Evolutionary conservation across 2,888 invertebrate genomes (phyloP).

Genomic region (Brenthis hecate): DNA sequence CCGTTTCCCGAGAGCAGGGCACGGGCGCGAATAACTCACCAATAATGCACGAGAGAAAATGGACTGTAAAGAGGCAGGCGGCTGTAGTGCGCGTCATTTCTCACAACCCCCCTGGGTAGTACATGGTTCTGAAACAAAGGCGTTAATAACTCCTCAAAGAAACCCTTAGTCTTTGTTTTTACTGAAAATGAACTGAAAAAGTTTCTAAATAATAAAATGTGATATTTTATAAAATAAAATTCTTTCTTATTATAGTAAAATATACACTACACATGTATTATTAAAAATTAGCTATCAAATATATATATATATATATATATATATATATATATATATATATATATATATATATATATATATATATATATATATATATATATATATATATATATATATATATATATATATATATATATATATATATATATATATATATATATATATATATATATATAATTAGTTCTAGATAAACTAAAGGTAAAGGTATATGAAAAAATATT

Average conservation of each 20-base stretch:
- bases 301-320: too few relatives aligned
- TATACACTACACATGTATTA: background rate
- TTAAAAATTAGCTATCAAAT: too few relatives aligned
- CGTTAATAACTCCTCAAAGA: constrained; percentile 61
- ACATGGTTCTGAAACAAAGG: constrained; percentile 74
- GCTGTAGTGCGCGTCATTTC: constrained; percentile 66
- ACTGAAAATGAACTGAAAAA: constrained; percentile 31
- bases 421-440: too few relatives aligned
- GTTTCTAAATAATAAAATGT: background rate
- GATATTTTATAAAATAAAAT: background rate
- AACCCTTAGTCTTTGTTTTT: constrained; percentile 42
- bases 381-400: too few relatives aligned
- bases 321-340: too few relatives aligned
- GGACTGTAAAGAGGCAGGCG: constrained; percentile 72
- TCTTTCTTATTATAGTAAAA: background rate
- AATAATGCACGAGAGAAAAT: constrained; percentile 76
- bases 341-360: too few relatives aligned
- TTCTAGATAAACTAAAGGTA: too few relatives aligned
- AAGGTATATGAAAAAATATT: too few relatives aligned
- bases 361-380: too few relatives aligned
- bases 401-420: too few relatives aligned
- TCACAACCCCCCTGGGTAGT: constrained; percentile 50
- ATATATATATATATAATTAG: too few relatives aligned
- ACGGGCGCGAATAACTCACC: constrained; percentile 58
- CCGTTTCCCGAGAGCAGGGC: constrained; percentile 28